Evolutionary conservation across 2,113 vertebrate genomes (phyloP), one percentile per base, ranked within the genome.

Genomic region (Corythoichthys haematopterus): DNA sequence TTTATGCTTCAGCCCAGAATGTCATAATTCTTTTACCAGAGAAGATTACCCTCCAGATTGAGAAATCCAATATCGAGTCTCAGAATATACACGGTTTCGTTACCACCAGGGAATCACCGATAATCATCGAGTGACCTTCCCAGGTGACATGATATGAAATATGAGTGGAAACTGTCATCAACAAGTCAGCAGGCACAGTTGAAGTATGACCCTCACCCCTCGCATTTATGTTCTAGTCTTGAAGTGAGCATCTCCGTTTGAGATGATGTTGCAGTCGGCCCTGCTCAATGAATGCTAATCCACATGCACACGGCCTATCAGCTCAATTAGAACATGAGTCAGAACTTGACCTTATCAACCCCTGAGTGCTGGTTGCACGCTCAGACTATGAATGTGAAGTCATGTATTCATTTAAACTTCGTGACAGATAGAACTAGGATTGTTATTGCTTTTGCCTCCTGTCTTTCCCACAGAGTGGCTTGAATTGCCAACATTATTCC

Each of bases 341-440:
- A 79, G 87, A 78, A 70, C 38, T 67, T 90, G 87, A 88, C 86
- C 90, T 89, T 90, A 84, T 88, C 85, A 86, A 60, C 77, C 56
- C 38, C 58, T 53, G 69, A 66, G 71, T 14, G 2, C 33, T 43
- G 69, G 58, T 51, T 43, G 35, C 74, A 74, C 66, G 68, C 38
- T 63, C 40, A 61, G 88, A 88, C 89, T 90, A 80, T 57, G 69
- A 59, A 88, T 43, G 28, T 20, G 3, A 52, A 12, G 37, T 8
- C 40, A 43, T 43, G 52, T 56, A 0, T 64, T 38, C 64, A 51
- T 55, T 57, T 73, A 75, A 57, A 7, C 4, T 2, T 52, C 6
- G 3, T 0, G n/a, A 8, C 50, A 8, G 2, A 3, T 48, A 15
- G 10, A 2, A 10, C 1, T 20, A 3, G 16, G 16, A 20, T 7